These are phyloP conservation scores for Chlorodrepanis virens DNA, from an alignment of 2,113 vertebrate species.

Conservation along the genomic window DNA sequence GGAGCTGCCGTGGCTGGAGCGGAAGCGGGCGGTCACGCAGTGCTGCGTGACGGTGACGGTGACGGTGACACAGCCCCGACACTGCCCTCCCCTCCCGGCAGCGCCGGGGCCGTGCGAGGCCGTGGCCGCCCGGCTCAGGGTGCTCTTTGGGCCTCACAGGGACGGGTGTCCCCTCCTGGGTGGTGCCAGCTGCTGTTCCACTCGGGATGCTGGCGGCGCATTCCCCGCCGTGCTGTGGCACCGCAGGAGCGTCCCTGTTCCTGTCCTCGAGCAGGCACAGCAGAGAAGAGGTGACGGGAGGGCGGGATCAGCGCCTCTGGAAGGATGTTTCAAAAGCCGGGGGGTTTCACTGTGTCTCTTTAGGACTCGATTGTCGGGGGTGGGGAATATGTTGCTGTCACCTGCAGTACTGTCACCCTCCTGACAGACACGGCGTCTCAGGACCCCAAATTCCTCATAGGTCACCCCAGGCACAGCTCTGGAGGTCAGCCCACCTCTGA, in stretches of 20 bases:
- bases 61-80: neutral
- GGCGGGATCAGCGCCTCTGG: neutral
- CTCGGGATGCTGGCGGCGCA: neutral
- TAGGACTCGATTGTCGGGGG: fast-evolving
- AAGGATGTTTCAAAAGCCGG: neutral
- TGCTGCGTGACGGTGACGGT: neutral
- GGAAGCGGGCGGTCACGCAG: neutral
- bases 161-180: neutral
- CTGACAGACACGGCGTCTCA: fast-evolving
- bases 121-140: neutral
- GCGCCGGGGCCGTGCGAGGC: neutral
- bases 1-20: neutral
- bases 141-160: fast-evolving
- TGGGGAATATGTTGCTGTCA: neutral
- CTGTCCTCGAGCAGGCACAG: neutral
- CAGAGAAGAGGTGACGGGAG: neutral
- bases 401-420: neutral
- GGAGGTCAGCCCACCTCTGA: neutral
- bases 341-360: fast-evolving
- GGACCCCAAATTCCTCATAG: neutral
- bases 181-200: neutral
- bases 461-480: neutral
- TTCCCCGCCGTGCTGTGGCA: fast-evolving
- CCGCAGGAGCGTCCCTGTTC: neutral
- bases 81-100: neutral